Base-by-base conservation (phyloP, 2,797 vertebrate species). In the Oreonectes daqikongensis region DNA sequence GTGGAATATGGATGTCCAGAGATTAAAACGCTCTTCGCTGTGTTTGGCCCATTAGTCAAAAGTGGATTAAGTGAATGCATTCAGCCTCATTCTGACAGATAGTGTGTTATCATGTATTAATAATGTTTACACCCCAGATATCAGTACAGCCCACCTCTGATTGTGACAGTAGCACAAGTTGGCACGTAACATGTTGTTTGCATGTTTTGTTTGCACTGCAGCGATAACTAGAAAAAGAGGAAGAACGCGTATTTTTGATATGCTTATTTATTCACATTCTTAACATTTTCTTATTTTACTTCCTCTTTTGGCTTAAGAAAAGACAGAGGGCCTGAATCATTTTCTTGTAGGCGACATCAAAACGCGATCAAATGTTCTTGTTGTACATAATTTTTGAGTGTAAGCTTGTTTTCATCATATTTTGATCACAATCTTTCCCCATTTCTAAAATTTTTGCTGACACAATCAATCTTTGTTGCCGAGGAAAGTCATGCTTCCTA, bases 21-120 rank as follows among this genome's bases (percentile, higher is more conserved):
- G 10, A 73, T 64, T 50, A 48, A 15, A 53, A 48, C 4, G 5
- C 12, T 55, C 15, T 60, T 17, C 30, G 30, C 28, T 61, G 59
- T 5, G 20, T 74, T 68, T 63, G n/a, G 17, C 15, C 24, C 38
- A 30, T 74, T 73, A 22, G 53, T 32, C 30, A 11, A 10, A 53
- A 24, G 14, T 35, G 40, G 65, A 63, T 30, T 64, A 46, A 69
- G 78, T 52, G 48, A 32, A 40, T 53, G 42, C 63, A 15, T 75
- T 44, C 20, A 15, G 48, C 20, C 0, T 20, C 38, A 9, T 79
- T 57, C 24, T 46, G 66, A 52, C 22, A 64, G 61, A 72, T 60
- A 18, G 8, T 2, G 8, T 2, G 24, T 26, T 20, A 30, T 53
- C 22, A 18, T 69, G 26, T 48, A 10, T 55, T 64, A 46, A 63